Base-by-base conservation (phyloP, 2,888 invertebrate genomes). In the Eulithis prunata region DNA sequence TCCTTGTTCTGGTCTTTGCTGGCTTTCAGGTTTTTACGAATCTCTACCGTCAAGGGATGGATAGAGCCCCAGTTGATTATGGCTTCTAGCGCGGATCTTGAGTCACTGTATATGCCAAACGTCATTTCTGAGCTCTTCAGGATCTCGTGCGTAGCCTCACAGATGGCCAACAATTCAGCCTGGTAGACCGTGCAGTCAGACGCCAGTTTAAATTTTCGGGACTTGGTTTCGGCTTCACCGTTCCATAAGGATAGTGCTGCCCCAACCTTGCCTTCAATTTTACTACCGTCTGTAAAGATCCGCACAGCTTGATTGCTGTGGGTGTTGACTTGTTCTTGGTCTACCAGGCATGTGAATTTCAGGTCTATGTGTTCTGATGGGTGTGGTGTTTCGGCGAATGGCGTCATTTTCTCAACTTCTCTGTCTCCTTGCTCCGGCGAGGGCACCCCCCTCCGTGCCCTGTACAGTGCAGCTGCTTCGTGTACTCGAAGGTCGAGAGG, bases 41-140 rank as follows among this genome's bases (percentile, higher is more conserved):
- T 51, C 11, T 60, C 47, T 1, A 60, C 57, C 21, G 69, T 70
- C 1, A 72, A 55, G n/a, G 71, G 68, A 32, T 71, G 62, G 3
- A 38, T 1, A 8, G 38, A 38, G 7, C 4, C 38, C 5, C 7
- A 10, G 38, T 38, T 38, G 6, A 7, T 38, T 6, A 1, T 10
- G 6, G 38, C 10, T 13, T 54, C 13, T 1, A n/a, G 54, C 54
- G 12, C 5, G 10, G 12, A 2, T n/a, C 13, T 46, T 13, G 13
- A 12, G n/a, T 36, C 36, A 6, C 36, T 36, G 36, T 36, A 36
- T 36, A 36, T 6, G 6, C 36, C 36, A 6, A 36, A 36, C 6
- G 36, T 36, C 4, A 6, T 36, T 6, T 36, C 46, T 11, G 60
- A 53, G 32, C 53, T 60, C 8, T 32, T 32, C 6, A 60, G n/a